Evolutionary conservation across 1,140 invertebrate genomes (phyloP).

Genomic region (Anoplophora glabripennis): DNA sequence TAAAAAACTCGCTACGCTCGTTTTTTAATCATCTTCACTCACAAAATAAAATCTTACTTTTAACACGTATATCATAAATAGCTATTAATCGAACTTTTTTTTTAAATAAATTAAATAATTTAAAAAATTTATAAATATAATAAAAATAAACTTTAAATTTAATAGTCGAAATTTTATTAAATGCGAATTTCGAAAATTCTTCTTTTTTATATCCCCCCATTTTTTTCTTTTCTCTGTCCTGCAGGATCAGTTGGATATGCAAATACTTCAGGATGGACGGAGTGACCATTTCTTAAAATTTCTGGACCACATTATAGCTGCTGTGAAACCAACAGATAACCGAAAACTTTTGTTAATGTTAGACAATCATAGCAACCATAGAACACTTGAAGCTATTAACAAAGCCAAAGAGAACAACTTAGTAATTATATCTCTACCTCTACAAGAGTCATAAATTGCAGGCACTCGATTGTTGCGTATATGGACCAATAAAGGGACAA

Average conservation of each 20-base stretch:
- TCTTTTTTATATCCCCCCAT: no score
- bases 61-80: no score
- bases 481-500: slow-evolving; percentile 2
- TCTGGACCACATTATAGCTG: not conserved
- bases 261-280: slow-evolving; percentile 19
- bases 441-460: slow-evolving; percentile 12
- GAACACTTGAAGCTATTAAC: slow-evolving; percentile 5
- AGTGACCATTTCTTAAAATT: not conserved
- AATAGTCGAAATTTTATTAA: no score
- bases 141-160: no score
- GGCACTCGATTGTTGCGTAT: slow-evolving; percentile 10
- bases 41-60: no score
- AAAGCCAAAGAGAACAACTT: slow-evolving; percentile 9
- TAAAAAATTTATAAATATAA: no score
- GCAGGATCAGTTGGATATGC: slow-evolving; percentile 7
- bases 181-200: no score
- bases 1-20: no score
- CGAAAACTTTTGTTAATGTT: slow-evolving; percentile 11
- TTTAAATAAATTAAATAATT: no score
- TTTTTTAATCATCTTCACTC: no score
- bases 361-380: slow-evolving; percentile 4
- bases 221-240: no score
- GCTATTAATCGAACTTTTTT: no score
- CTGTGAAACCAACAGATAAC: not conserved
- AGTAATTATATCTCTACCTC: slow-evolving; percentile 15